Conservation (phyloP, 2,113 vertebrate genomes). For the Jacana jacana region DNA sequence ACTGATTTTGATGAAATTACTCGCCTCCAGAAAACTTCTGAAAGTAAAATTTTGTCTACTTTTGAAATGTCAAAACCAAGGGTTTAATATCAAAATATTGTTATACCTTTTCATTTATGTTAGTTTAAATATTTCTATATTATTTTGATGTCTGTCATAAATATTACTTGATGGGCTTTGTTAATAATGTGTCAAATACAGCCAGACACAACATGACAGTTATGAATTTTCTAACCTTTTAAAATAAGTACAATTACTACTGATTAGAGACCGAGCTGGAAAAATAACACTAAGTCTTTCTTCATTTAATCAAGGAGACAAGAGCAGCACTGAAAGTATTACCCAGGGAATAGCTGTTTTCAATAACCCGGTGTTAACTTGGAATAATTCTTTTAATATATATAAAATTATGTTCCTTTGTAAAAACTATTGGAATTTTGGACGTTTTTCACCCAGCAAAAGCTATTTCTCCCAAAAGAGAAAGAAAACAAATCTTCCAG, state of each 20-base stretch:
- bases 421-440: neutral
- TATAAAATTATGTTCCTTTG: neutral
- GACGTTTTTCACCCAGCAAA: neutral
- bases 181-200: neutral
- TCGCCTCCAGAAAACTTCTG: neutral
- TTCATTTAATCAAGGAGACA: neutral
- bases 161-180: neutral
- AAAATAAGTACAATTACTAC: neutral
- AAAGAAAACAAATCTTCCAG: neutral
- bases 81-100: neutral
- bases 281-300: neutral
- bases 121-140: neutral
- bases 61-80: neutral
- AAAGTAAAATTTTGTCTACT: neutral
- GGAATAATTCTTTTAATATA: neutral
- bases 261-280: neutral
- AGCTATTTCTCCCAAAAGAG: neutral
- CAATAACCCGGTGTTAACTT: neutral
- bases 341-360: neutral
- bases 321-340: neutral
- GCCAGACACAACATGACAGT: neutral
- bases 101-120: neutral
- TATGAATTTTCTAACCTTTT: neutral
- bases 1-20: neutral
- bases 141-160: neutral